These are phyloP conservation scores for Macrosiphum euphorbiae DNA, from an alignment of 2,888 invertebrate genomes.

Conservation along the genomic window DNA sequence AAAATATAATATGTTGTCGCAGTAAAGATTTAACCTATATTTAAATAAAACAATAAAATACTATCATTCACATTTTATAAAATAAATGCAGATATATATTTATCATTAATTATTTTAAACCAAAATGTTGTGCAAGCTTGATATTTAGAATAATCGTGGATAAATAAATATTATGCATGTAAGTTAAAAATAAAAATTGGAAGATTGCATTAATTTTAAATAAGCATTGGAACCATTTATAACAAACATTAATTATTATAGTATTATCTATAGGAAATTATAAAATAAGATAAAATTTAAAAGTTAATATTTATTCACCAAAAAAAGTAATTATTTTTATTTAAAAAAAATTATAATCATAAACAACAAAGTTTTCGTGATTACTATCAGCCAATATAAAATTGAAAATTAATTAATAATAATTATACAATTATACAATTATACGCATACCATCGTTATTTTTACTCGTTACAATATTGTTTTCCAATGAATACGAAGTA, in stretches of 20 bases:
- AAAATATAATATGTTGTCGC: not conserved
- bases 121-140: not conserved
- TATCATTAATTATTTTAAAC: not conserved
- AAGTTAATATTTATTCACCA: not conserved
- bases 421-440: not conserved
- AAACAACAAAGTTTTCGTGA: constrained; percentile 43
- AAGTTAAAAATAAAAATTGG: not conserved
- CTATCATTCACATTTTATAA: not conserved
- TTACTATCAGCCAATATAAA: constrained; percentile 33
- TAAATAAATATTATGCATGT: not conserved
- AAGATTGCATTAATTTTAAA: not conserved
- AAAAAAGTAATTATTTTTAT: not conserved
- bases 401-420: not conserved
- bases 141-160: not conserved
- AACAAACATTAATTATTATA: not conserved
- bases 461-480: not conserved
- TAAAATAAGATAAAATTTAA: constrained; percentile 4
- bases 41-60: not conserved
- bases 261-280: not conserved
- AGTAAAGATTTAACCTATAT: not conserved
- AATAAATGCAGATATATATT: not conserved
- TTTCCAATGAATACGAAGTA: not conserved
- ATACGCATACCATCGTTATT: not conserved
- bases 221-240: not conserved
- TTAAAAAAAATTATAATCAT: not conserved